phyloP scores from a whole-genome alignment of 2,888 invertebrate genomes.

The Trissolcus brochymenae region DNA sequence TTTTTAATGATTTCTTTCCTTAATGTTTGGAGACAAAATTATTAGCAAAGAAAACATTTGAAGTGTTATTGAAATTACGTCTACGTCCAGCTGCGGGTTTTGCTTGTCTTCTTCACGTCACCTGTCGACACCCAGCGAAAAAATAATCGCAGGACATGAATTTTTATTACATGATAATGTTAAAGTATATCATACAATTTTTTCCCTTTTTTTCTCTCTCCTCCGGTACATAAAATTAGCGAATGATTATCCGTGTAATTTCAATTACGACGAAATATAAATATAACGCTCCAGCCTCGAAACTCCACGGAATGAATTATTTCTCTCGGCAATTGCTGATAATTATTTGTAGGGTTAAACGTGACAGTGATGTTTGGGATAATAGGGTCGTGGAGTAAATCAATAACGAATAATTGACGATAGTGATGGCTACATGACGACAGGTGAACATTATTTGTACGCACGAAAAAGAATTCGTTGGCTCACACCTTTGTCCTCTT shows the following conservation, averaged over 20 bases:
- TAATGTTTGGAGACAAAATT: no score
- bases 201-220: background rate
- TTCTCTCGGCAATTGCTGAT: background rate
- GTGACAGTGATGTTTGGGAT: conserved; percentile 2
- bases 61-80: conserved; percentile 11
- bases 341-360: conserved; percentile 6
- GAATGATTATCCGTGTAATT: conserved; percentile 21
- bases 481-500: conserved; percentile 52
- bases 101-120: conserved; percentile 27
- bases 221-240: conserved; percentile 16
- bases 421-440: conserved; percentile 13
- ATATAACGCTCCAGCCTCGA: background rate
- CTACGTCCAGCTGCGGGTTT: conserved; percentile 12
- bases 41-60: conserved; percentile 3
- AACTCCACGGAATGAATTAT: background rate
- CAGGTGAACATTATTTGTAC: conserved; percentile 25
- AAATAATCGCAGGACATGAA: conserved; percentile 41
- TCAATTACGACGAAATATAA: background rate
- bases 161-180: conserved; percentile 55
- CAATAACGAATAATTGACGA: conserved; percentile 40
- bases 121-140: conserved; percentile 45
- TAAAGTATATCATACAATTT: conserved; percentile 23
- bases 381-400: conserved; percentile 22
- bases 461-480: conserved; percentile 44
- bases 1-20: no score